These are phyloP conservation scores for Drosophila acutilabella DNA, from an alignment of 2,888 invertebrate genomes.

Conservation along the genomic window DNA sequence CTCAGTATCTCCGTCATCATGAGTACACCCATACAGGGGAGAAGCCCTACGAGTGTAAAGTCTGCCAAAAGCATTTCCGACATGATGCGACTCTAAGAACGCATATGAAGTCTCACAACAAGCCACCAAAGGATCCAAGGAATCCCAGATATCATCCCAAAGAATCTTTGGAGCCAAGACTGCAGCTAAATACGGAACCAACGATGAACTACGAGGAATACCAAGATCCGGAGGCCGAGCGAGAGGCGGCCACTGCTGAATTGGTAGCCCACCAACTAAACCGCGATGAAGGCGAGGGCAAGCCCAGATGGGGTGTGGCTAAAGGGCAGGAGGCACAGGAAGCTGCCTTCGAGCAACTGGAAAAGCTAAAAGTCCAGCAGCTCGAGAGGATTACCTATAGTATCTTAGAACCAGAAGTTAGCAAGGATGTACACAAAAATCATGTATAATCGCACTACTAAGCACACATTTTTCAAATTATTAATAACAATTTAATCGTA, in stretches of 20 bases:
- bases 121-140: slow-evolving; percentile 56
- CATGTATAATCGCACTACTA: slow-evolving; percentile 33
- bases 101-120: slow-evolving; percentile 80
- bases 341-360: slow-evolving; percentile 76
- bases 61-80: slow-evolving; percentile 81
- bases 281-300: slow-evolving; percentile 64
- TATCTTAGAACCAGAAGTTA: slow-evolving; percentile 44
- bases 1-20: slow-evolving; percentile 83
- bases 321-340: slow-evolving; percentile 73
- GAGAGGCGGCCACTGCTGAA: slow-evolving; percentile 79
- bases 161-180: slow-evolving; percentile 23
- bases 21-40: slow-evolving; percentile 84
- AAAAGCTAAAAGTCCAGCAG: slow-evolving; percentile 58
- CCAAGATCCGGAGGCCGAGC: slow-evolving; percentile 69
- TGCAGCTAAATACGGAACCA: slow-evolving; percentile 28
- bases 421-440: slow-evolving; percentile 50
- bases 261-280: slow-evolving; percentile 74
- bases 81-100: slow-evolving; percentile 81
- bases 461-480: neutral
- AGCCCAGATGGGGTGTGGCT: slow-evolving; percentile 65
- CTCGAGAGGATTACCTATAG: slow-evolving; percentile 50
- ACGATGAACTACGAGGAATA: slow-evolving; percentile 66
- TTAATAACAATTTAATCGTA: neutral
- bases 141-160: slow-evolving; percentile 13
- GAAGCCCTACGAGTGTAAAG: slow-evolving; percentile 80